These are phyloP conservation scores for Hyphantria cunea DNA, from an alignment of 1,140 invertebrate species.

Conservation along the genomic window DNA sequence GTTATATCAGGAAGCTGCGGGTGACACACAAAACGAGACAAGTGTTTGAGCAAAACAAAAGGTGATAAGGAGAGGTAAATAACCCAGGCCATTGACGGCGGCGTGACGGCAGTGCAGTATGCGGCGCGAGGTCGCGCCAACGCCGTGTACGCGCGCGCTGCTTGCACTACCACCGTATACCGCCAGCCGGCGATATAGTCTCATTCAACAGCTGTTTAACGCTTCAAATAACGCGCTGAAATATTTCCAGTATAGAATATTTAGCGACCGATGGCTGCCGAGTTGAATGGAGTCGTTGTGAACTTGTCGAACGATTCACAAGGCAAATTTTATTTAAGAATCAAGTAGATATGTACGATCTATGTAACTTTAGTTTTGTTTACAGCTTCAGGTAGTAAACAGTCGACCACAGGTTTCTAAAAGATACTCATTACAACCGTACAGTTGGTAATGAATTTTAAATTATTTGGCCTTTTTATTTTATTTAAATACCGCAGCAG, in stretches of 20 bases:
- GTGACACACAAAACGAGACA: constrained; percentile 52
- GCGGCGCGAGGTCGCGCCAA: constrained; percentile 33
- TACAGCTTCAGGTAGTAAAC: constrained; percentile 27
- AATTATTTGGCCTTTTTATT: constrained; percentile 66
- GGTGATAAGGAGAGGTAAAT: constrained; percentile 80
- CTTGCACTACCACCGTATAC: not conserved
- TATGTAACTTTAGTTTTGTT: not conserved
- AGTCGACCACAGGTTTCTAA: constrained; percentile 52
- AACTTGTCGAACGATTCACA: constrained; percentile 19
- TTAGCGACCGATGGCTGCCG: constrained; percentile 30
- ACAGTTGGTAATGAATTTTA: constrained; percentile 53
- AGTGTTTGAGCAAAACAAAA: constrained; percentile 78
- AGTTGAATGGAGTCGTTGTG: constrained; percentile 26
- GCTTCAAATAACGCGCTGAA: constrained; percentile 53
- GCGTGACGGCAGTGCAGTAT: constrained; percentile 45
- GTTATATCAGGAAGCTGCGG: constrained; percentile 54
- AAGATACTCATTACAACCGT: constrained; percentile 51
- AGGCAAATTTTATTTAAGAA: constrained; percentile 25
- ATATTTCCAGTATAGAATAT: constrained; percentile 55
- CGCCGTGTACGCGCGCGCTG: constrained; percentile 31
- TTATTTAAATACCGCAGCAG: constrained; percentile 78
- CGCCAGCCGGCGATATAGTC: constrained; percentile 29
- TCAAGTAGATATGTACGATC: constrained; percentile 17
- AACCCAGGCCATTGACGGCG: constrained; percentile 77
- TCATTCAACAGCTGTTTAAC: constrained; percentile 60